phyloP scores from a whole-genome alignment of 2,797 vertebrate genomes.

The Acrocephalus scirpaceus region DNA sequence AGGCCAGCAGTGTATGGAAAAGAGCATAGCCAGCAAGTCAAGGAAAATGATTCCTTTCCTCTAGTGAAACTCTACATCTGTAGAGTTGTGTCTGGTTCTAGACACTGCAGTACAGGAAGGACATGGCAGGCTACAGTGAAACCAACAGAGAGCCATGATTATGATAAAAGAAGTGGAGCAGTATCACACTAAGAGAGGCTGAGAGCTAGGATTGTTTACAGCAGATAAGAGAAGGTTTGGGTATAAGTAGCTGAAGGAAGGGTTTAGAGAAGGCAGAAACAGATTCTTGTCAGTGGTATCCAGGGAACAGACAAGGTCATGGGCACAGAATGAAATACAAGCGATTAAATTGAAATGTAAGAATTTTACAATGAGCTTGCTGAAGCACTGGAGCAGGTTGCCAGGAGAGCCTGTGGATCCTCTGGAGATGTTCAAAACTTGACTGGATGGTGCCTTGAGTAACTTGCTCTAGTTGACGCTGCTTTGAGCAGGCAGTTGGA shows the following conservation, averaged over 20 bases:
- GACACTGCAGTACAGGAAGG: background rate
- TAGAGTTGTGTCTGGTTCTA: background rate
- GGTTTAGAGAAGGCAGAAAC: background rate
- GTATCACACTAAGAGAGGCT: background rate
- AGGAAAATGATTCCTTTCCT: background rate
- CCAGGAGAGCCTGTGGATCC: background rate
- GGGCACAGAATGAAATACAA: background rate
- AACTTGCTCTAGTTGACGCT: background rate
- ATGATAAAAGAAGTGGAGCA: background rate
- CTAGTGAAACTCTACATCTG: background rate
- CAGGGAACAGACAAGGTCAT: background rate
- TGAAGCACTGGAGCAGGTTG: background rate
- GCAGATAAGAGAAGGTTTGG: background rate
- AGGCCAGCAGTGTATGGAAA: background rate
- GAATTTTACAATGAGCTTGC: background rate
- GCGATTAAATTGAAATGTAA: background rate
- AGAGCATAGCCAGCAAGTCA: background rate
- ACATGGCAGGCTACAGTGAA: background rate
- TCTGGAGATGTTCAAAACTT: background rate
- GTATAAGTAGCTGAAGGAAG: background rate
- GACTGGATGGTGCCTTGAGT: background rate
- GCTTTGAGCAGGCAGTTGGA: background rate
- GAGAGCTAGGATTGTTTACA: background rate
- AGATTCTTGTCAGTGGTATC: background rate
- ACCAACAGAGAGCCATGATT: background rate